Evolutionary conservation across 2,797 vertebrate genomes (phyloP), one percentile per base, ranked within the genome.

Genomic region (Myotis planiceps): DNA sequence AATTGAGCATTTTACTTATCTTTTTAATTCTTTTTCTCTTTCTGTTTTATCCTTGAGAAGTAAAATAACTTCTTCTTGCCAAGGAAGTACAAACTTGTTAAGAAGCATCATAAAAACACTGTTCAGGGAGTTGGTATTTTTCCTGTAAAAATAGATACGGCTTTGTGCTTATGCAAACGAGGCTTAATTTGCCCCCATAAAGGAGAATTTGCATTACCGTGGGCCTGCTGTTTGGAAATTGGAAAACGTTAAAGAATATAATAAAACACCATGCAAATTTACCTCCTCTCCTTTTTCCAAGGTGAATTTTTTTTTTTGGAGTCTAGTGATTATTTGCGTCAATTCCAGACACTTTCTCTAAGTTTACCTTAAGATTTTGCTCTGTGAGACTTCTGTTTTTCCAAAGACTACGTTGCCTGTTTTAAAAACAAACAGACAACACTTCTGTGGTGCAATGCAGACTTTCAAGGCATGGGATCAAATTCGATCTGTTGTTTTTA

Each of bases 131-230:
- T 94, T 96, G 92, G 55, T 97, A 96, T 97, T 97, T 97, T 94
- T 96, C 90, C 82, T 74, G 92, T 95, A 96, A 97, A 97, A 97
- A 98, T 96, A 98, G 96, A 96, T 97, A 71, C 60, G 58, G 74
- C 76, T 97, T 97, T 95, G 95, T 93, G 87, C 69, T 90, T 96
- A 97, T 95, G 96, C 90, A 98, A 97, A 97, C 65, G 37, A 97
- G 93, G 78, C 95, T 96, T 97, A 96, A 97, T 97, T 96, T 96
- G 81, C 85, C 94, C 78, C 92, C 93, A 88, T 97, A 93, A 96
- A 97, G 72, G 49, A 97, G 93, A 94, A 90, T 97, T 93, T 93
- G 85, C 68, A 95, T 96, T 96, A 97, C 92, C 94, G 95, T 92
- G 47, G 58, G 89, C 97, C 58, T 68, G 81, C 60, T 95, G 80